Conservation (phyloP, 2,888 invertebrate genomes). For the Macrostomum cliftonense region DNA sequence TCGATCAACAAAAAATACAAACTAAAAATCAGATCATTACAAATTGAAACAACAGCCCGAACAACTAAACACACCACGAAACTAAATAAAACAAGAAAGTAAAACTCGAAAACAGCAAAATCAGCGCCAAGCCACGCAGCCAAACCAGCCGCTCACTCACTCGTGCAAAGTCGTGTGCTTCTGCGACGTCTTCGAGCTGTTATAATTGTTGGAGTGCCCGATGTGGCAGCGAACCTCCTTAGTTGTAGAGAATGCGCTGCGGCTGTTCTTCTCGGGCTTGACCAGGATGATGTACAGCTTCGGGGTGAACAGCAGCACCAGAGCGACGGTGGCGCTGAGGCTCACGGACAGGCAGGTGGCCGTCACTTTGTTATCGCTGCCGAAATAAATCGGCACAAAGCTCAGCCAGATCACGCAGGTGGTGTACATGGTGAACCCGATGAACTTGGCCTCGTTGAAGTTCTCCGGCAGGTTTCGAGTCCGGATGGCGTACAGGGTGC, state of each 20-base stretch:
- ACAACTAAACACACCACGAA: too few relatives aligned
- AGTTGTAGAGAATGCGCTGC: slow-evolving; percentile 51
- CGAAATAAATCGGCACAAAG: slow-evolving; percentile 87
- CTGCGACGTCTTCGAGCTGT: background rate
- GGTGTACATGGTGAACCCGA: slow-evolving; percentile 95
- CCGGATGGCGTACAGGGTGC: slow-evolving; percentile 68
- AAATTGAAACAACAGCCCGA: too few relatives aligned
- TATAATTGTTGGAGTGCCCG: slow-evolving; percentile 23
- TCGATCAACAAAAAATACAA: too few relatives aligned
- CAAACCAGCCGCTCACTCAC: background rate
- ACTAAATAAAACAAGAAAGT: too few relatives aligned
- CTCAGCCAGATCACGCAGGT: slow-evolving; percentile 94
- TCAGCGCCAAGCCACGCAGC: too few relatives aligned
- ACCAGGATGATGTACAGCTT: slow-evolving; percentile 57
- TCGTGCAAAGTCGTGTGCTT: background rate
- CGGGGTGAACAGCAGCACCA: slow-evolving; percentile 54
- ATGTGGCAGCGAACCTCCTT: slow-evolving; percentile 54
- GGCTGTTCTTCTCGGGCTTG: slow-evolving; percentile 55
- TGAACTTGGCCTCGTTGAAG: slow-evolving; percentile 58
- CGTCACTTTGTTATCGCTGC: slow-evolving; percentile 49
- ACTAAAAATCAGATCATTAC: background rate
- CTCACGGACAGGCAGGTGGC: slow-evolving; percentile 52
- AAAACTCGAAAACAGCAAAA: too few relatives aligned
- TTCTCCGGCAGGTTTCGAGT: slow-evolving; percentile 84
- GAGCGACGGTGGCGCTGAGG: slow-evolving; percentile 53